Percentiles rank a stretch among this genome's conserved stretches.
phyloP scores from a whole-genome alignment of 2,888 invertebrate species.

The Heliothis peltigera region DNA sequence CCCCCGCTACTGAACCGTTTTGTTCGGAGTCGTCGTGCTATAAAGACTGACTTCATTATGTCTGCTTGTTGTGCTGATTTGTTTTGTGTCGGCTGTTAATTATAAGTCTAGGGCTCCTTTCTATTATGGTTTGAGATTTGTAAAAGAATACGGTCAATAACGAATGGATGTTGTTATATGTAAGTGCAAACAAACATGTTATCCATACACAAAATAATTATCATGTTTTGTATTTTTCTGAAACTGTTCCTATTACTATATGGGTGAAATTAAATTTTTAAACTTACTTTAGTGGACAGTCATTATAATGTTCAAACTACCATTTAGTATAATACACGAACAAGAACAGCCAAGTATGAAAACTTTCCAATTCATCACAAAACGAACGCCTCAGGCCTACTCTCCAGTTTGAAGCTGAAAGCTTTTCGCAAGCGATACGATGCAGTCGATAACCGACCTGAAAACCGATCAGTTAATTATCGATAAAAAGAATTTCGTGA shows the following conservation, averaged over 20 bases:
- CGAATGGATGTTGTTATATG: not conserved
- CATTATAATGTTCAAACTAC: constrained; percentile 23
- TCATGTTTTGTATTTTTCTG: no score
- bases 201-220: no score
- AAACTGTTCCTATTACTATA: no score
- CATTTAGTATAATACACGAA: constrained; percentile 24
- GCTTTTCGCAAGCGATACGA: constrained; percentile 14
- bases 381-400: constrained; percentile 21
- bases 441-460: constrained; percentile 16
- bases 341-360: constrained; percentile 20
- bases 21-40: constrained; percentile 49
- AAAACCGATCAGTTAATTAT: not conserved
- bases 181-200: no score
- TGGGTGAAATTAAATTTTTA: no score
- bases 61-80: constrained; percentile 27
- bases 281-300: not conserved
- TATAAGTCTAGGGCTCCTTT: constrained; percentile 16
- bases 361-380: constrained; percentile 34
- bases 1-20: constrained; percentile 52
- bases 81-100: constrained; percentile 22
- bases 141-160: not conserved
- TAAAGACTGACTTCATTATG: constrained; percentile 39
- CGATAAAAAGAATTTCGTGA: not conserved
- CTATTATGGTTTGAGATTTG: not conserved
- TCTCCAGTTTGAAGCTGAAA: constrained; percentile 34